Base-by-base conservation (phyloP, 2,113 vertebrate species). In the Lamprotornis superbus region DNA sequence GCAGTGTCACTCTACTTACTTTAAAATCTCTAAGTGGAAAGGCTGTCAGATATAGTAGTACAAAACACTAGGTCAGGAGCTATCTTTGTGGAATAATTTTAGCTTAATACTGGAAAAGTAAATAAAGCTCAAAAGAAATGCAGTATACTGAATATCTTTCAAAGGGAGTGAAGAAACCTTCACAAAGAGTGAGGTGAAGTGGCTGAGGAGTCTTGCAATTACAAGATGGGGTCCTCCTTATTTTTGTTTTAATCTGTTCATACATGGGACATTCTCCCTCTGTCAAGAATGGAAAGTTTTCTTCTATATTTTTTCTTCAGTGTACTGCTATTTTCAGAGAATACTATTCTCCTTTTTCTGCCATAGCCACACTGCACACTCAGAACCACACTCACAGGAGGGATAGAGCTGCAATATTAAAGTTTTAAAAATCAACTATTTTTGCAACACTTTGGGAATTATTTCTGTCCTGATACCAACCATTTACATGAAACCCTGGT, bases 1-100 rank as follows among this genome's bases (percentile, higher is more conserved):
- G 83, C 80, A 94, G 65, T 44, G 30, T 61, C 77, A 69, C 60
- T 91, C 89, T 53, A 77, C 84, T 84, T 85, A 87, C 57, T 93
- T 92, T 57, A 93, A 95, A 89, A 92, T 50, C 67, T 81, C 42
- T 20, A 33, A 83, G 70, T 25, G 46, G 40, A 83, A 65, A 83
- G 60, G 40, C 30, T 70, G 61, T 50, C 79, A 44, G 49, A 33
- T 12, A 50, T 4, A 33, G 37, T 2, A 27, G 7, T 8, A 52
- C 4, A 59, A 64, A 78, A 37, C 44, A 74, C 7, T 5, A 31
- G 30, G 24, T 44, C 31, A 75, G 57, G 13, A 75, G 35, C 15
- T 46, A 17, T 10, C 10, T 57, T 14, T 56, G 33, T 44, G 31
- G 44, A 71, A 61, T 61, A 49, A 55, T 56, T 91, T 76, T 42